Percentiles rank a stretch among this genome's conserved stretches.
Evolutionary conservation across 2,113 vertebrate genomes (phyloP).

Genomic region (Malurus cyaneus): DNA sequence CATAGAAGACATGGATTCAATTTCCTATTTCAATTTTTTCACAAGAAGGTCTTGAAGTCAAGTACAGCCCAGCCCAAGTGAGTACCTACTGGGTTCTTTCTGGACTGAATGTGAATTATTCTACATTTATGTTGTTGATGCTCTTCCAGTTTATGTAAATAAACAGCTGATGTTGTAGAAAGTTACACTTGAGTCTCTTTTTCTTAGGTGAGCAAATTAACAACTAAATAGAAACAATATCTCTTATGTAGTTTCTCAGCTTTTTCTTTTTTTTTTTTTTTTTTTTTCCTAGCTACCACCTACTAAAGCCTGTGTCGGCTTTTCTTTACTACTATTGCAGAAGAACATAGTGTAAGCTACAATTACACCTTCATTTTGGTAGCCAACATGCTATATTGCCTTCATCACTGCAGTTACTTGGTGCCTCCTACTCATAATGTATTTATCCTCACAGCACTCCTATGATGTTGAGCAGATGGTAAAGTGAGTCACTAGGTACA

Average conservation of each 20-base stretch:
- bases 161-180: not conserved
- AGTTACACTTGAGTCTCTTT: not conserved
- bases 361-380: conserved; percentile 56
- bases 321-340: conserved; percentile 7
- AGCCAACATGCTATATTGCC: conserved; percentile 22
- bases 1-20: not conserved
- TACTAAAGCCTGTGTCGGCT: not conserved
- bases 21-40: not conserved
- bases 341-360: conserved; percentile 16
- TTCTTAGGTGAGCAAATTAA: not conserved
- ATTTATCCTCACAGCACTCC: conserved; percentile 57
- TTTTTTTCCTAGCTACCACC: not conserved
- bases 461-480: conserved; percentile 51
- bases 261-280: not conserved
- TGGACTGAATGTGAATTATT: not conserved
- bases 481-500: conserved; percentile 53
- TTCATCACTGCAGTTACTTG: conserved; percentile 22
- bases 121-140: not conserved
- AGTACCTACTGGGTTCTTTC: not conserved
- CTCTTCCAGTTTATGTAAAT: not conserved
- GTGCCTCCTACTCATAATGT: conserved; percentile 44
- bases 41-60: not conserved
- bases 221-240: not conserved
- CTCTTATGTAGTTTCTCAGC: not conserved
- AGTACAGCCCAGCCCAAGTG: not conserved